phyloP scores from a whole-genome alignment of 2,888 invertebrate species.

The Pseudanteris insignis region DNA sequence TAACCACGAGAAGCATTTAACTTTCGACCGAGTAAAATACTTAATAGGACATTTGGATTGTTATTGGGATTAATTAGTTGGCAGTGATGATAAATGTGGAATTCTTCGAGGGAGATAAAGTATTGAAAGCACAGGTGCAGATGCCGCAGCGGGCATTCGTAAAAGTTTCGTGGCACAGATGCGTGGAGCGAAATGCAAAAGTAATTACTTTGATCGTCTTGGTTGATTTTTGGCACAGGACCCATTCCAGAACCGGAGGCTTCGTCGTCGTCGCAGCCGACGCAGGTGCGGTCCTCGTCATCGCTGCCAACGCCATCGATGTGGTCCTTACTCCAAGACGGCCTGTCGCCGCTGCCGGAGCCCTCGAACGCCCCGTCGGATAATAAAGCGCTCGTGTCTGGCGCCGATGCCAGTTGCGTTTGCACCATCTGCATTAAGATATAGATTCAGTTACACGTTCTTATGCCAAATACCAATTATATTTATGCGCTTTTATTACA shows the following conservation, averaged over 20 bases:
- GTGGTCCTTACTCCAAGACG: constrained; percentile 47
- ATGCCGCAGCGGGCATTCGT: background rate
- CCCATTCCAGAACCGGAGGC: constrained; percentile 39
- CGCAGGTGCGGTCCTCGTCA: constrained; percentile 48
- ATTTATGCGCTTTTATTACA: too few species aligned
- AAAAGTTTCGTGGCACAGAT: background rate
- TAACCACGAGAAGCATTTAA: too few species aligned
- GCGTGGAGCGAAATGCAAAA: constrained; percentile 7
- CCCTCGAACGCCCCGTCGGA: constrained; percentile 62
- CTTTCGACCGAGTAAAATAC: too few species aligned
- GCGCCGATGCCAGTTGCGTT: constrained; percentile 60
- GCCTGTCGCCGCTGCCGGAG: constrained; percentile 62
- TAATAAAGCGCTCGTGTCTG: constrained; percentile 58
- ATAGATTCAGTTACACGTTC: too few species aligned
- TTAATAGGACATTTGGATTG: too few species aligned
- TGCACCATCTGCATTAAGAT: constrained; percentile 61
- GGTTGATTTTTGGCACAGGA: constrained; percentile 20
- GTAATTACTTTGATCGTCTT: constrained; percentile 30
- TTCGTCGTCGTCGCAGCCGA: constrained; percentile 31
- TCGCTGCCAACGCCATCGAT: constrained; percentile 49
- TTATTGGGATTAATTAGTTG: constrained; percentile 3
- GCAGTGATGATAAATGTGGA: constrained; percentile 5
- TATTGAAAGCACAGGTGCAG: constrained; percentile 5
- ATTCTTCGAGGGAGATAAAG: constrained; percentile 5
- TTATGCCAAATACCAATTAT: too few species aligned